A percentile compares a stretch with the other conserved stretches of the same genome.
phyloP scores from a whole-genome alignment of 2,797 vertebrate genomes.

The Euphonia xanthogaster region DNA sequence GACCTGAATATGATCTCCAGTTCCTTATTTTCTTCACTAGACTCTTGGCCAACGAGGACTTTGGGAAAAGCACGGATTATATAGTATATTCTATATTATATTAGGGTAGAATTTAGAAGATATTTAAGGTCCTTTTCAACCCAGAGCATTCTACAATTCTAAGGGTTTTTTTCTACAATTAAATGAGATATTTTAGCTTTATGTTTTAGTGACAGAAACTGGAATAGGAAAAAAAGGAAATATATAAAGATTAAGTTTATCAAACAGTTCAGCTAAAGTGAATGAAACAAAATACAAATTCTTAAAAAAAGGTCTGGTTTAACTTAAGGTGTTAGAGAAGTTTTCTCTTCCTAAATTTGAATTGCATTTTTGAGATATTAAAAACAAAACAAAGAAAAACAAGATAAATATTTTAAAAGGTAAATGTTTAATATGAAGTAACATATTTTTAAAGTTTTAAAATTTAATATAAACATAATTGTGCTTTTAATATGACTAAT shows the following conservation, averaged over 20 bases:
- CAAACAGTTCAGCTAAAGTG: not conserved
- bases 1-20: not conserved
- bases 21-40: not conserved
- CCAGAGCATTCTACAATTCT: not conserved
- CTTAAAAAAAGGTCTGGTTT: not conserved
- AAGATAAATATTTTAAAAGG: not conserved
- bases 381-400: not conserved
- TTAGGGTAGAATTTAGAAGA: not conserved
- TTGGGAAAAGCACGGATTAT: not conserved
- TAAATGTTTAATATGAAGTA: not conserved
- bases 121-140: not conserved
- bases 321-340: not conserved
- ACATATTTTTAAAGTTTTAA: not conserved
- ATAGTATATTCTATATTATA: no score
- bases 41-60: accelerated
- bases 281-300: not conserved
- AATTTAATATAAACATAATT: not conserved
- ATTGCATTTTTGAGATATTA: not conserved
- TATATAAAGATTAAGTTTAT: not conserved
- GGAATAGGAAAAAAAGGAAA: not conserved
- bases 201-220: not conserved
- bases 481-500: not conserved
- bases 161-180: not conserved
- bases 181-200: not conserved
- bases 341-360: not conserved